phyloP scores from a whole-genome alignment of 2,797 vertebrate species.

The Mionectes olivaceus region DNA sequence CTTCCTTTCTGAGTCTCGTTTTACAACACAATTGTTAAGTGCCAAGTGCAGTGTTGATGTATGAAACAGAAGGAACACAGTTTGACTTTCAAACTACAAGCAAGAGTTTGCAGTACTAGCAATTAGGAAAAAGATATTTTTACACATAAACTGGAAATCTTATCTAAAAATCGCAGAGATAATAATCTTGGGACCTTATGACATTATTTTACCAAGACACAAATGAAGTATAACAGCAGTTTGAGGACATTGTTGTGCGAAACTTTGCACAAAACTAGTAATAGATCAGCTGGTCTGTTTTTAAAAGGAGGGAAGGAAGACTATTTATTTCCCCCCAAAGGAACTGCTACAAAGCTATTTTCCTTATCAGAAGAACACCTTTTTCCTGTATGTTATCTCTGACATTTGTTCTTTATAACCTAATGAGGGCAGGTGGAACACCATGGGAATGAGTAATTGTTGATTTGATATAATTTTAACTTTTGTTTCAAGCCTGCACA shows the following conservation, averaged over 20 bases:
- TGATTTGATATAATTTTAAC: constrained; percentile 56
- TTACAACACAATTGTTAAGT: neutral
- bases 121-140: neutral
- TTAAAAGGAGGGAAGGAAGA: constrained; percentile 64
- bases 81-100: constrained; percentile 23
- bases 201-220: neutral
- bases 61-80: neutral
- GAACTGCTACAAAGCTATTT: constrained; percentile 55
- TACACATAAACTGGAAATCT: neutral
- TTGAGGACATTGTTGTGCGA: neutral
- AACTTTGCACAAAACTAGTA: constrained; percentile 46
- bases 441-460: constrained; percentile 55
- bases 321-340: constrained; percentile 53
- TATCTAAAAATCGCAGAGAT: constrained; percentile 38
- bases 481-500: constrained; percentile 12
- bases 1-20: neutral
- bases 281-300: constrained; percentile 48
- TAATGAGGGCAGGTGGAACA: constrained; percentile 58
- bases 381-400: constrained; percentile 68
- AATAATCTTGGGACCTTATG: constrained; percentile 15
- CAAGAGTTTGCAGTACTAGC: neutral
- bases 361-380: constrained; percentile 70
- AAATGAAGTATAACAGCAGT: neutral
- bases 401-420: constrained; percentile 58
- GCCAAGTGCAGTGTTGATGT: neutral